Percentiles rank a stretch among this genome's conserved stretches.
Conservation (phyloP, 1,140 invertebrate species). For the Pygmarrhopalites habei region DNA sequence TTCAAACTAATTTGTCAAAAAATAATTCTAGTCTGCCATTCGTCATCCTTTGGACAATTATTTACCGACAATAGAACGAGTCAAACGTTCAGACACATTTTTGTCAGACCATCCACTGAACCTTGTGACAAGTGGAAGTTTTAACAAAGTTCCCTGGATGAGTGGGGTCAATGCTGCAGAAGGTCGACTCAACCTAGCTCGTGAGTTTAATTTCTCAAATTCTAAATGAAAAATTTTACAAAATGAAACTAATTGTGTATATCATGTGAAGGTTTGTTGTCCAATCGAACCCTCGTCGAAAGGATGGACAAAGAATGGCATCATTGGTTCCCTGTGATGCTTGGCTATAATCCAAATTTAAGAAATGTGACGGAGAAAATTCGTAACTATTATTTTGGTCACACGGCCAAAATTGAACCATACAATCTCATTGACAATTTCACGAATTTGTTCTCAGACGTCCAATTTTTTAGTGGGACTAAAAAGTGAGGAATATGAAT, state of each 20-base stretch:
- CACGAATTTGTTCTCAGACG: constrained; percentile 21
- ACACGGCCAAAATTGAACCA: not conserved
- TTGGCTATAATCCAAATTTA: constrained; percentile 21
- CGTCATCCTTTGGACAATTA: constrained; percentile 19
- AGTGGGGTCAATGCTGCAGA: constrained; percentile 29
- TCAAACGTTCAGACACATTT: constrained; percentile 20
- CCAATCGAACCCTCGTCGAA: constrained; percentile 12
- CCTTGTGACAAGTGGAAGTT: constrained; percentile 23
- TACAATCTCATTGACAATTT: constrained; percentile 8
- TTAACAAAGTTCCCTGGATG: constrained; percentile 26
- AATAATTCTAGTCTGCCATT: not conserved
- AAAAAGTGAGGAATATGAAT: too few species aligned
- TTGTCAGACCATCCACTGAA: constrained; percentile 19
- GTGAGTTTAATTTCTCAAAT: too few species aligned
- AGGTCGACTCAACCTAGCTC: too few species aligned
- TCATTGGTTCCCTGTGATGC: constrained; percentile 26
- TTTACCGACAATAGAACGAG: constrained; percentile 23
- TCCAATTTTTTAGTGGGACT: constrained; percentile 15
- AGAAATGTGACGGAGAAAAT: constrained; percentile 24
- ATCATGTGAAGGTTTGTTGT: constrained; percentile 21
- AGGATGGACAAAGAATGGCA: constrained; percentile 20
- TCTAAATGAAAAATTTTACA: constrained; percentile 5
- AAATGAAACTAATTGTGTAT: too few species aligned
- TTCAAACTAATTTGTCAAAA: not conserved
- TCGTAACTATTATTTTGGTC: constrained; percentile 25